Conservation (phyloP, 2,888 invertebrate species). For the Dicycla oo region DNA sequence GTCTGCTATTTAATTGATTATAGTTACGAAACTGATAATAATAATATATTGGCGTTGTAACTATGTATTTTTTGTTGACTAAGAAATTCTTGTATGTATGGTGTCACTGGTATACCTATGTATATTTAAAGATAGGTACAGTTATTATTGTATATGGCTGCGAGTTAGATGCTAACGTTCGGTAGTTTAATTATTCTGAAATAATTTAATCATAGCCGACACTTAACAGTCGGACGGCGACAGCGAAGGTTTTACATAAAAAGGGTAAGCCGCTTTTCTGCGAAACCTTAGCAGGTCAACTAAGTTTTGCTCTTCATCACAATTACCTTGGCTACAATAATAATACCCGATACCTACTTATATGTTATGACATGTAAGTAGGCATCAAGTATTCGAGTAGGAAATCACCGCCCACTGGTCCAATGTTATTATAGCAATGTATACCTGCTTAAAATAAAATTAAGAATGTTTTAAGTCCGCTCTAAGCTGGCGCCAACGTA, state of each 20-base stretch:
- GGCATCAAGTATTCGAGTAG: no score
- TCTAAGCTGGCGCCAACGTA: slow-evolving; percentile 46
- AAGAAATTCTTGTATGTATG: not conserved
- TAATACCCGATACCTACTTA: not conserved
- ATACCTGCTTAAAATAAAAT: slow-evolving; percentile 4
- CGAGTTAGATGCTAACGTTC: not conserved
- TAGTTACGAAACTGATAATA: slow-evolving; percentile 13
- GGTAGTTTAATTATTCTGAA: slow-evolving; percentile 1
- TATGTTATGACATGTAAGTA: no score
- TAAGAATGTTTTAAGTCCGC: slow-evolving; percentile 1
- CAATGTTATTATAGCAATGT: slow-evolving; percentile 4
- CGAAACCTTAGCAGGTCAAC: slow-evolving; percentile 43
- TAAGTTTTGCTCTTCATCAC: slow-evolving; percentile 26
- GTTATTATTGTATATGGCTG: not conserved
- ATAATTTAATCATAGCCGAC: slow-evolving; percentile 25
- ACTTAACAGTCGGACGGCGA: slow-evolving; percentile 13
- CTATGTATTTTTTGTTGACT: not conserved
- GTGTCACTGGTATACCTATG: not conserved
- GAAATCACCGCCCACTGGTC: slow-evolving; percentile 40
- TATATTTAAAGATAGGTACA: not conserved
- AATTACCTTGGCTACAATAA: slow-evolving; percentile 27
- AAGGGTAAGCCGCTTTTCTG: slow-evolving; percentile 50
- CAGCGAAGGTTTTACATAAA: slow-evolving; percentile 33
- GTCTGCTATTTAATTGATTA: slow-evolving; percentile 35
- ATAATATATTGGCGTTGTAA: not conserved